Conservation (phyloP, 2,797 vertebrate species). For the Pipistrellus pipistrellus region DNA sequence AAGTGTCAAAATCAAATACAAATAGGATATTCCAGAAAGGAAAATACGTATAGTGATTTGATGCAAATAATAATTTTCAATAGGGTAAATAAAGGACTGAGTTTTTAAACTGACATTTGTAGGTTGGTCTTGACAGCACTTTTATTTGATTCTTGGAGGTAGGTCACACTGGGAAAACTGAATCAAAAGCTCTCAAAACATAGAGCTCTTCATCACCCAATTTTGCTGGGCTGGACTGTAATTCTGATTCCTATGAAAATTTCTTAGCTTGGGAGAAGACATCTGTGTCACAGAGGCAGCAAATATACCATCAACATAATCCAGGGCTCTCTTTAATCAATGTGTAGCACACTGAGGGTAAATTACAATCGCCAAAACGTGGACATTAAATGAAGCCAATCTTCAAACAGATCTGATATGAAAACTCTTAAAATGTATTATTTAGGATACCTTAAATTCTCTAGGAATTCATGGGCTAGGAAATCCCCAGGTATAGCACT, state of each 20-base stretch:
- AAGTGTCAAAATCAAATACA: not conserved
- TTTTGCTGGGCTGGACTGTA: not conserved
- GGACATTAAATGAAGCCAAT: not conserved
- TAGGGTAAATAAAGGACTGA: not conserved
- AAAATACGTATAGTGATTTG: not conserved
- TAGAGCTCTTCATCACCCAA: not conserved
- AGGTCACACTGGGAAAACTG: constrained; percentile 5
- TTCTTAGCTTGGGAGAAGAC: not conserved
- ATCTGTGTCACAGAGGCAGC: not conserved
- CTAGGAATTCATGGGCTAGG: not conserved
- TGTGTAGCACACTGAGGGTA: not conserved
- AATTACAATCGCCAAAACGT: not conserved
- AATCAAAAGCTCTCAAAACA: not conserved
- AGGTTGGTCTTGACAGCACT: not conserved
- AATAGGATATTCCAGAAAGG: not conserved
- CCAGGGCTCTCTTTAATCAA: not conserved
- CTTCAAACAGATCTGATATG: not conserved
- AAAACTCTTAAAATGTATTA: not conserved
- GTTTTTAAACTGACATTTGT: not conserved
- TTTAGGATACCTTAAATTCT: not conserved
- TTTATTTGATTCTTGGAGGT: not conserved
- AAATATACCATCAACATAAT: not conserved
- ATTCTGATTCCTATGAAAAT: not conserved
- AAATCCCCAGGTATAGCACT: not conserved
- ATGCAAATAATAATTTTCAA: not conserved